These are phyloP conservation scores for Arrhopalites spinosus DNA, from an alignment of 2,888 invertebrate genomes.

Conservation along the genomic window DNA sequence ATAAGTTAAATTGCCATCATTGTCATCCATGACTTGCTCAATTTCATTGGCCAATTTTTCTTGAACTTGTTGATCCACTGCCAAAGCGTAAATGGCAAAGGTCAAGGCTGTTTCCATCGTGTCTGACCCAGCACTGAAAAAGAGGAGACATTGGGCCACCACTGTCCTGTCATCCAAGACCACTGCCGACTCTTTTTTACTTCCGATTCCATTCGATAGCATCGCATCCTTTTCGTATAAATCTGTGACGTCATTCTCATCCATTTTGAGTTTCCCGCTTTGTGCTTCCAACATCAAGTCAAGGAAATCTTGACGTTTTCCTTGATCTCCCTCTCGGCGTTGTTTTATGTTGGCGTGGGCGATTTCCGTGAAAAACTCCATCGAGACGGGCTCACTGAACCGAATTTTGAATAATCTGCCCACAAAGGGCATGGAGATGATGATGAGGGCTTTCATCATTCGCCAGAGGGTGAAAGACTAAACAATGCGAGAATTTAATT, in stretches of 20 bases:
- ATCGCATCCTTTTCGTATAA: slow-evolving; percentile 32
- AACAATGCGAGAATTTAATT: too few species aligned
- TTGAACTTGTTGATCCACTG: slow-evolving; percentile 11
- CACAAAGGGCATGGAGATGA: too few species aligned
- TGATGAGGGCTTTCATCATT: too few species aligned
- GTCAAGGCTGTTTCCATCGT: slow-evolving; percentile 4
- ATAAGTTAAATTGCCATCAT: slow-evolving; percentile 43
- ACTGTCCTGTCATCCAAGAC: slow-evolving; percentile 29
- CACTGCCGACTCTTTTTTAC: background rate
- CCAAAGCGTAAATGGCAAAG: slow-evolving; percentile 6
- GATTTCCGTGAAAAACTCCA: slow-evolving; percentile 9
- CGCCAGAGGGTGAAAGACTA: too few species aligned
- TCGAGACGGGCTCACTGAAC: background rate
- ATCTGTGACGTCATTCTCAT: slow-evolving; percentile 8
- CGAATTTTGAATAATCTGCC: too few species aligned
- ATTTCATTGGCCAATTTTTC: slow-evolving; percentile 21
- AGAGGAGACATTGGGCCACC: slow-evolving; percentile 24
- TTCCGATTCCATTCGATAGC: background rate
- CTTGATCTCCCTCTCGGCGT: slow-evolving; percentile 1
- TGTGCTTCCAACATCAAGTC: slow-evolving; percentile 44
- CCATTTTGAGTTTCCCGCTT: slow-evolving; percentile 9
- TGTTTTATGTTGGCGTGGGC: slow-evolving; percentile 4
- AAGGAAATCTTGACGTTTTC: slow-evolving; percentile 57
- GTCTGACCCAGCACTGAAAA: slow-evolving; percentile 21
- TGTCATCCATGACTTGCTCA: background rate